Percentiles rank a stretch among this genome's conserved stretches.
Conservation (phyloP, 2,888 invertebrate species). For the Synanthedon myopaeformis region DNA sequence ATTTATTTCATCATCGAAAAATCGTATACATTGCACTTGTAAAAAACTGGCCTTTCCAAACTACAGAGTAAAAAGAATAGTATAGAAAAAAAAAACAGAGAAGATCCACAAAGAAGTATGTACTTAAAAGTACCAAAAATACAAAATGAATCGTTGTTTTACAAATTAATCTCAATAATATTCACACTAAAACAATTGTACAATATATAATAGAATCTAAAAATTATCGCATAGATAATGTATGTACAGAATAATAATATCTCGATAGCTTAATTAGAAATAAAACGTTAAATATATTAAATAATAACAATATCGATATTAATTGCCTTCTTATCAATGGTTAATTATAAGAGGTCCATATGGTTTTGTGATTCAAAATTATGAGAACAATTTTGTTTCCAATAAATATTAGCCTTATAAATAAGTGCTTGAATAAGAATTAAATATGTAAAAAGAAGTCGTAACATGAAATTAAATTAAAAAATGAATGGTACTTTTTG, state of each 20-base stretch:
- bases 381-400: slow-evolving; percentile 17
- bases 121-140: slow-evolving; percentile 30
- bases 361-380: slow-evolving; percentile 65
- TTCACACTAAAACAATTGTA: slow-evolving; percentile 71
- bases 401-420: background rate
- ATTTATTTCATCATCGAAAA: slow-evolving; percentile 67
- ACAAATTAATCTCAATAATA: slow-evolving; percentile 59
- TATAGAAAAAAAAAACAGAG: slow-evolving; percentile 35
- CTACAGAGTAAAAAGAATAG: slow-evolving; percentile 33
- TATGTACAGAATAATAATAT: slow-evolving; percentile 67
- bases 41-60: slow-evolving; percentile 61
- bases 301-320: slow-evolving; percentile 70
- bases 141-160: slow-evolving; percentile 45
- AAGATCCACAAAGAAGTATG: slow-evolving; percentile 49
- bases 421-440: slow-evolving; percentile 1
- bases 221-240: slow-evolving; percentile 47
- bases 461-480: too few relatives aligned
- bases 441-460: too few relatives aligned
- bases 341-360: slow-evolving; percentile 72
- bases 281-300: slow-evolving; percentile 71
- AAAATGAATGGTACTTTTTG: too few relatives aligned
- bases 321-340: slow-evolving; percentile 71
- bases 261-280: slow-evolving; percentile 65
- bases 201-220: slow-evolving; percentile 59
- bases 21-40: slow-evolving; percentile 72